Evolutionary conservation across 2,797 vertebrate species (phyloP).

Genomic region (Sparidentex hasta): DNA sequence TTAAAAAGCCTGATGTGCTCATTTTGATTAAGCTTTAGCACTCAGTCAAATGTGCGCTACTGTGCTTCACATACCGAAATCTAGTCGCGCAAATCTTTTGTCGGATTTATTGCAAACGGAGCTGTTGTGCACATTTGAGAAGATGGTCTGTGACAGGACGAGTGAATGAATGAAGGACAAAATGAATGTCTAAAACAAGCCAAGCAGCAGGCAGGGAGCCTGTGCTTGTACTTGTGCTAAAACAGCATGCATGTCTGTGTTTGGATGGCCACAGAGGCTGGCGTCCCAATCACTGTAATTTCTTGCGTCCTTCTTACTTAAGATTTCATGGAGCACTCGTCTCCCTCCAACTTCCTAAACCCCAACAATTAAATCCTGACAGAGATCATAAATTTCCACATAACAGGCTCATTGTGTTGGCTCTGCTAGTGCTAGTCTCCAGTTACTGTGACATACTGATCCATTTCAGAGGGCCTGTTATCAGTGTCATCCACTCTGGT

Average conservation of each 20-base stretch:
- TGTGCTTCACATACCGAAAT: background rate
- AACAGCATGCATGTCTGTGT: conserved; percentile 10
- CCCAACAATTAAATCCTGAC: conserved; percentile 34
- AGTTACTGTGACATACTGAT: conserved; percentile 15
- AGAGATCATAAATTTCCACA: conserved; percentile 21
- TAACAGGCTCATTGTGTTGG: conserved; percentile 19
- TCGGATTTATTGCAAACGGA: conserved; percentile 4
- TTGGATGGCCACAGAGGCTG: conserved; percentile 3
- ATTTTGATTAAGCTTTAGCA: background rate
- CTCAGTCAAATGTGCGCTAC: background rate
- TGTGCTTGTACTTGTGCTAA: conserved; percentile 7
- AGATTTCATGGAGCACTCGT: background rate
- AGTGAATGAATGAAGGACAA: background rate
- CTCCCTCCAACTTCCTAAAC: conserved; percentile 2
- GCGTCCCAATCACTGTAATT: background rate
- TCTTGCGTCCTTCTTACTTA: background rate
- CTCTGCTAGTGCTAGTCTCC: conserved; percentile 1
- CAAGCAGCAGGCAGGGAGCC: conserved; percentile 1
- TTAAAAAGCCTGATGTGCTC: background rate
- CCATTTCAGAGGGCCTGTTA: background rate
- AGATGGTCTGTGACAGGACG: conserved; percentile 1
- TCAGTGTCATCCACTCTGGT: background rate
- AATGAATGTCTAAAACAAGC: background rate
- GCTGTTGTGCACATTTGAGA: conserved; percentile 1
- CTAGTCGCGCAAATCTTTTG: background rate